Evolutionary conservation across 2,113 vertebrate species (phyloP).

Genomic region (Notarius lentiginosus): DNA sequence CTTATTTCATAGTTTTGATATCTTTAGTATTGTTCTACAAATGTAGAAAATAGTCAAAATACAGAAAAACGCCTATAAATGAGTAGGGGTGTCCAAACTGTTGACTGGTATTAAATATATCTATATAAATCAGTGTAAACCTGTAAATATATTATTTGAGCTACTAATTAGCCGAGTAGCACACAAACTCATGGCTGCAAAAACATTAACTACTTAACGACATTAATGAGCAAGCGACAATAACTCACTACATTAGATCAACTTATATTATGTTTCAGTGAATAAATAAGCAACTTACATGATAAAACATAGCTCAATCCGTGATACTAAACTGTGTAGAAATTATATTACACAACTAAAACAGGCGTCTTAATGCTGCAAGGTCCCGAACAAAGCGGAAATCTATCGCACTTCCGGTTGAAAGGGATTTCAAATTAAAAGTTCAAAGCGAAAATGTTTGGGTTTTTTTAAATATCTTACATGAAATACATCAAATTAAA

Average conservation of each 20-base stretch:
- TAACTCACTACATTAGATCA: background rate
- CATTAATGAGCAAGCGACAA: background rate
- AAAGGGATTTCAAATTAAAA: conserved; percentile 33
- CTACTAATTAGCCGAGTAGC: background rate
- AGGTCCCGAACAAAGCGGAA: background rate
- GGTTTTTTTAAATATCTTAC: background rate
- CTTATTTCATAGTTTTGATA: no score
- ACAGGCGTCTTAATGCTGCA: background rate
- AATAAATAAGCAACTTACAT: conserved; percentile 34
- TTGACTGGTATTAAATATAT: no score
- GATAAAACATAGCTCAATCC: conserved; percentile 54
- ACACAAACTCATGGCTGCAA: background rate
- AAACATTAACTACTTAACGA: background rate
- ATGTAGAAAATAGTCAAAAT: no score
- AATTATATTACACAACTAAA: no score
- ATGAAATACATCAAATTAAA: background rate
- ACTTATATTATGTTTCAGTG: background rate
- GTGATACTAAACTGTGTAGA: background rate
- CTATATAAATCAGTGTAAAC: no score
- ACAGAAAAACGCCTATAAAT: no score
- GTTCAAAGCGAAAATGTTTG: no score
- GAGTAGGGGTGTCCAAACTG: no score
- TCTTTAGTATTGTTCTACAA: no score
- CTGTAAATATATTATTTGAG: background rate
- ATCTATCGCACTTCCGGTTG: background rate